A percentile compares a stretch with the other conserved stretches of the same genome.
phyloP scores from a whole-genome alignment of 2,888 invertebrate genomes.

The Phlogophora meticulosa region DNA sequence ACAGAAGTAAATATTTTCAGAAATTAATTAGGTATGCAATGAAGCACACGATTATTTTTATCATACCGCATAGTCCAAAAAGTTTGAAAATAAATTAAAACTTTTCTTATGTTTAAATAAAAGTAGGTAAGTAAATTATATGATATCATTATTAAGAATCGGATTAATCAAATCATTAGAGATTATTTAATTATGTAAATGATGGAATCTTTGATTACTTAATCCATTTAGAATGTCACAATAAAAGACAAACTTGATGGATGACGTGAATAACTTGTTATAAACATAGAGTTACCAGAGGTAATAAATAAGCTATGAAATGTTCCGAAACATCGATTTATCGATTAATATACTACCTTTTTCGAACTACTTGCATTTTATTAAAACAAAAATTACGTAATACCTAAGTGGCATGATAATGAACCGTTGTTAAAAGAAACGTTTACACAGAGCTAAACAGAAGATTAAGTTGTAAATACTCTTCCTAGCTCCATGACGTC shows the following conservation, averaged over 20 bases:
- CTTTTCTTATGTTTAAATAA: no score
- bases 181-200: slow-evolving; percentile 9
- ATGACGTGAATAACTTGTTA: slow-evolving; percentile 9
- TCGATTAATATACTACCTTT: no score
- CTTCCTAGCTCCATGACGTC: slow-evolving; percentile 26
- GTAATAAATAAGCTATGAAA: not conserved
- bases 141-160: not conserved
- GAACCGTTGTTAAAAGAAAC: not conserved
- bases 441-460: slow-evolving; percentile 8
- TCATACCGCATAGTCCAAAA: no score
- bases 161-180: slow-evolving; percentile 6
- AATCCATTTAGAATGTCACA: slow-evolving; percentile 45
- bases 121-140: not conserved
- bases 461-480: slow-evolving; percentile 37
- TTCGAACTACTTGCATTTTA: not conserved
- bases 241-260: slow-evolving; percentile 34
- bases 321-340: not conserved
- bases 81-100: no score
- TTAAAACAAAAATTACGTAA: not conserved
- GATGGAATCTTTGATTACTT: slow-evolving; percentile 28
- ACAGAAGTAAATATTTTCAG: no score
- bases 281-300: not conserved
- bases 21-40: no score
- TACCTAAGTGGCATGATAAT: slow-evolving; percentile 5
- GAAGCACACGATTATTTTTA: no score